These are phyloP conservation scores for Theristicus caerulescens DNA, from an alignment of 2,113 vertebrate genomes.

Conservation along the genomic window DNA sequence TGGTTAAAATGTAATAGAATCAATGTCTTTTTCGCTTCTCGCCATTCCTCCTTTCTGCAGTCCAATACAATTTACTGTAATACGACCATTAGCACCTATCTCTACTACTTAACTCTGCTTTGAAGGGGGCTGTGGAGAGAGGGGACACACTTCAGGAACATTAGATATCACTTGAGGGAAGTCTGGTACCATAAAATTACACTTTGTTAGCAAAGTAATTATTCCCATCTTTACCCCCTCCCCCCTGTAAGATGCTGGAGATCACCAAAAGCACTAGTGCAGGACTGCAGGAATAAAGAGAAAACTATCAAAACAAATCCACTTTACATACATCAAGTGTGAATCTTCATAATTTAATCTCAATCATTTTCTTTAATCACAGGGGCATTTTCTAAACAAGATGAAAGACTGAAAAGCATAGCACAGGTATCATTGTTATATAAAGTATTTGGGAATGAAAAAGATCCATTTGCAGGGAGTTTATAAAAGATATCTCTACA, in stretches of 20 bases:
- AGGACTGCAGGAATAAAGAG: not conserved
- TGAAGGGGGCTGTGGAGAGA: not conserved
- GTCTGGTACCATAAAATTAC: not conserved
- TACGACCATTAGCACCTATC: not conserved
- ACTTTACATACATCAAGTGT: not conserved
- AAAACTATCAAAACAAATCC: not conserved
- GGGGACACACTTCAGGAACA: not conserved
- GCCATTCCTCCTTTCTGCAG: not conserved
- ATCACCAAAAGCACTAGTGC: not conserved
- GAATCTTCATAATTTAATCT: not conserved
- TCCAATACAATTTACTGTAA: not conserved
- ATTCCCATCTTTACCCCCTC: not conserved
- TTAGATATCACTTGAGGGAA: not conserved
- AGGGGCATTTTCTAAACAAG: not conserved
- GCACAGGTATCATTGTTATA: not conserved
- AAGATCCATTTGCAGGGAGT: not conserved
- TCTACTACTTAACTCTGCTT: not conserved
- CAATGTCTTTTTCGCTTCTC: not conserved
- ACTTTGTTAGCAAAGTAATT: not conserved
- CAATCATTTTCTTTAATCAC: not conserved
- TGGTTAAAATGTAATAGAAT: not conserved
- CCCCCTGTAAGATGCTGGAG: not conserved
- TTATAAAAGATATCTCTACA: not conserved
- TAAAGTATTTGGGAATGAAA: not conserved
- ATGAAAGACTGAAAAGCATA: not conserved